Conservation (phyloP, 2,888 invertebrate species). For the Chrysotoxum bicinctum region DNA sequence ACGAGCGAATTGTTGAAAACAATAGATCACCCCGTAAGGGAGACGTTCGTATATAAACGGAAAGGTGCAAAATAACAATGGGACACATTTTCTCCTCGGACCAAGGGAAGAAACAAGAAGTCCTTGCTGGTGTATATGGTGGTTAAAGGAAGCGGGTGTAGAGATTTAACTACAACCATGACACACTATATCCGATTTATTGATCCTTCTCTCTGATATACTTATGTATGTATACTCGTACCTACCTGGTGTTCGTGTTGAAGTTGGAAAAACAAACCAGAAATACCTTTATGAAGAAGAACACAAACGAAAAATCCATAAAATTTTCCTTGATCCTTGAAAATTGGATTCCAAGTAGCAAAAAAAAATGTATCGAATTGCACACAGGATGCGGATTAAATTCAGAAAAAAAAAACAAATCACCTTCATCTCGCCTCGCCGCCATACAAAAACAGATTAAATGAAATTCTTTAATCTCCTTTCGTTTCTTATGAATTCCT, state of each 20-base stretch:
- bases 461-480: constrained; percentile 18
- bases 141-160: constrained; percentile 52
- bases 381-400: constrained; percentile 55
- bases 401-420: constrained; percentile 20
- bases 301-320: constrained; percentile 29
- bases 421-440: not conserved
- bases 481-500: constrained; percentile 9
- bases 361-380: constrained; percentile 43
- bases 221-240: too few species aligned
- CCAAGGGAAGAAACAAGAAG: constrained; percentile 30
- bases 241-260: not conserved
- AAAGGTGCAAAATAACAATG: constrained; percentile 71
- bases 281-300: not conserved
- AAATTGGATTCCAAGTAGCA: constrained; percentile 45
- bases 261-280: not conserved
- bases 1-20: constrained; percentile 23
- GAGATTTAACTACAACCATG: constrained; percentile 24
- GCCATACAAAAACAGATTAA: not conserved
- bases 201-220: constrained; percentile 31
- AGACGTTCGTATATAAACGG: not conserved
- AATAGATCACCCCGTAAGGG: constrained; percentile 57
- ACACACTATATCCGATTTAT: constrained; percentile 63
- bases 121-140: not conserved
- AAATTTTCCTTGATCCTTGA: constrained; percentile 49
- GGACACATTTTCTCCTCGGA: constrained; percentile 44